phyloP scores from a whole-genome alignment of 1,140 invertebrate species.

The Pseudomyrmex pallidus region DNA sequence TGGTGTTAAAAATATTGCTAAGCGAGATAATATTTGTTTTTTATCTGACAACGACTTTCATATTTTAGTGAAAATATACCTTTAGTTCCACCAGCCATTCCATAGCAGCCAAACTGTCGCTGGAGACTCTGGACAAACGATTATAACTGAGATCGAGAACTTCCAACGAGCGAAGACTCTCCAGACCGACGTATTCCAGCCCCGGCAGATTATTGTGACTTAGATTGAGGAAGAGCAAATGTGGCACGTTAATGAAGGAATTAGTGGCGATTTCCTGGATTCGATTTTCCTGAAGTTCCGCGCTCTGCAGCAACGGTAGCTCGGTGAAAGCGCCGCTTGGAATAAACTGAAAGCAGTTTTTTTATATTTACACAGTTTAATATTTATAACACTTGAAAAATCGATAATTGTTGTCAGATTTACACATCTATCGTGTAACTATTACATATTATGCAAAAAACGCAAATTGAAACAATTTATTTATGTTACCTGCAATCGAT shows the following conservation, averaged over 20 bases:
- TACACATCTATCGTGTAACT: too few species aligned
- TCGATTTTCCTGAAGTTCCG: constrained; percentile 93
- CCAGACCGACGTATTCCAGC: constrained; percentile 90
- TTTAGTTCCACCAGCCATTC: constrained; percentile 94
- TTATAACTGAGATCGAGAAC: constrained; percentile 93
- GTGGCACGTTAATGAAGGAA: constrained; percentile 91
- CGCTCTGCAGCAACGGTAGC: constrained; percentile 89
- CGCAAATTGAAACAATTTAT: background rate
- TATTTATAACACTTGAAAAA: constrained; percentile 9
- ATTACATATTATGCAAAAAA: too few species aligned
- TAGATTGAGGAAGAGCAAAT: constrained; percentile 92
- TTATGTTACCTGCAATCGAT: constrained; percentile 87
- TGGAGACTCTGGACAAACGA: constrained; percentile 89
- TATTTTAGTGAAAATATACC: constrained; percentile 76
- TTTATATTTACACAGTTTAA: background rate
- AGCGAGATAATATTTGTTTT: background rate
- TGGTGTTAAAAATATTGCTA: background rate
- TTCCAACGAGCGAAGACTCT: constrained; percentile 90
- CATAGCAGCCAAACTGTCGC: constrained; percentile 88
- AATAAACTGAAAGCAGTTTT: constrained; percentile 77
- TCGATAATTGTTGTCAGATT: background rate
- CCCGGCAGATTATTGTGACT: constrained; percentile 91
- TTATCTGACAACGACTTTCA: background rate
- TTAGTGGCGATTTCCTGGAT: constrained; percentile 89
- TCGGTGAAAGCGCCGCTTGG: constrained; percentile 91